Evolutionary conservation across 2,888 invertebrate species (phyloP).

Genomic region (Mesorhabditis spiculigera): DNA sequence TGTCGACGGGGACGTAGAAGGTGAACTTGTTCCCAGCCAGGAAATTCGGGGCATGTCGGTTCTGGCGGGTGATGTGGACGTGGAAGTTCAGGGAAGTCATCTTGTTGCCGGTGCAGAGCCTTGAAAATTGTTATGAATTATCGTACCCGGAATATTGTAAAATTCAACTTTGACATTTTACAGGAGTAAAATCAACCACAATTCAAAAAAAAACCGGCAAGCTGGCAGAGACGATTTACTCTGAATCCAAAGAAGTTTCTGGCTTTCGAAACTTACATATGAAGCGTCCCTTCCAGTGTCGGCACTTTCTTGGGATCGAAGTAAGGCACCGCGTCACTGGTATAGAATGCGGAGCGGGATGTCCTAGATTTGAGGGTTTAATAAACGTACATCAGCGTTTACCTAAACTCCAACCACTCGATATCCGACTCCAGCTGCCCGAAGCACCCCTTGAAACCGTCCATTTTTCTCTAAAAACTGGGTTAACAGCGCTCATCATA

Average conservation of each 20-base stretch:
- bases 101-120: conserved; percentile 34
- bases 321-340: conserved; percentile 23
- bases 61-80: conserved; percentile 50
- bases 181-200: no score
- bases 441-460: conserved; percentile 38
- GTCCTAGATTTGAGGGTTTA: conserved; percentile 13
- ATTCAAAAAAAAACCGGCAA: no score
- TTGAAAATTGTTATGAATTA: conserved; percentile 11
- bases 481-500: no score
- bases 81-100: conserved; percentile 50
- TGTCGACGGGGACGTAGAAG: conserved; percentile 38
- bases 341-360: conserved; percentile 31
- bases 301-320: conserved; percentile 24
- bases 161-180: no score
- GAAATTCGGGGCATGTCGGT: conserved; percentile 51
- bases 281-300: conserved; percentile 30
- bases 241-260: no score
- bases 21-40: conserved; percentile 22
- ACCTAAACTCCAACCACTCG: conserved; percentile 51
- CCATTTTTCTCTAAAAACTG: conserved; percentile 17
- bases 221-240: no score
- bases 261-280: conserved; percentile 28
- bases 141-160: no score
- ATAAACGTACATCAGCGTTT: background rate
- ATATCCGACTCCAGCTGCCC: conserved; percentile 50